Evolutionary conservation across 2,888 invertebrate species (phyloP).

Genomic region (Pollenia griseotomentosa): DNA sequence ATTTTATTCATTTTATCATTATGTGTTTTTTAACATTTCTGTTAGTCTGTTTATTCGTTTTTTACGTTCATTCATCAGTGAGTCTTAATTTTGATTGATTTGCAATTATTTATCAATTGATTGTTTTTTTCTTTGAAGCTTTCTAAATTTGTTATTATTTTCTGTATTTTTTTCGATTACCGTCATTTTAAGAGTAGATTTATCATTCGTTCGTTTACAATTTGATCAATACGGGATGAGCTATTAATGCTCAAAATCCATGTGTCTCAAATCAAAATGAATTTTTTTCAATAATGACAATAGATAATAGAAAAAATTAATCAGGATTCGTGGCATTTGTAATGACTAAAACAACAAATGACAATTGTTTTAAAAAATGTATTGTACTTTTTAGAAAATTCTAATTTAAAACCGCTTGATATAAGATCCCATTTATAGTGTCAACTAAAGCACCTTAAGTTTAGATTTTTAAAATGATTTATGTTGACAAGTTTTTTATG

Average conservation of each 20-base stretch:
- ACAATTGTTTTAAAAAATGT: too few species aligned
- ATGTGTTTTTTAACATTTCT: neutral
- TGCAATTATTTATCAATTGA: conserved; percentile 42
- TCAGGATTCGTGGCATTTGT: neutral
- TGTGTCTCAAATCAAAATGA: conserved; percentile 32
- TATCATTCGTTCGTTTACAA: conserved; percentile 13
- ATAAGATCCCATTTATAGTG: neutral
- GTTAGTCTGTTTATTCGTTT: neutral
- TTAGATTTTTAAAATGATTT: neutral
- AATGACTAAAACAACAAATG: too few species aligned
- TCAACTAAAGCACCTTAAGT: neutral
- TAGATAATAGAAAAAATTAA: conserved; percentile 13
- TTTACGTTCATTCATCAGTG: conserved; percentile 7
- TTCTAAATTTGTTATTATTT: neutral
- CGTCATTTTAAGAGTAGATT: conserved; percentile 3
- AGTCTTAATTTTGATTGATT: conserved; percentile 27
- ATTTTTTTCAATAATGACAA: neutral
- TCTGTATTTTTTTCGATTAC: neutral
- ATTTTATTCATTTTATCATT: neutral
- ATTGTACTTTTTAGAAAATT: neutral
- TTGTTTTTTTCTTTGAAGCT: conserved; percentile 18
- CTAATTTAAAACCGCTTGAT: neutral
- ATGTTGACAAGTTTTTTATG: too few species aligned
- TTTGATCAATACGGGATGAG: conserved; percentile 12
- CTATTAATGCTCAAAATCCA: conserved; percentile 25